Evolutionary conservation across 2,888 invertebrate species (phyloP).

Genomic region (Orthosia cruda): DNA sequence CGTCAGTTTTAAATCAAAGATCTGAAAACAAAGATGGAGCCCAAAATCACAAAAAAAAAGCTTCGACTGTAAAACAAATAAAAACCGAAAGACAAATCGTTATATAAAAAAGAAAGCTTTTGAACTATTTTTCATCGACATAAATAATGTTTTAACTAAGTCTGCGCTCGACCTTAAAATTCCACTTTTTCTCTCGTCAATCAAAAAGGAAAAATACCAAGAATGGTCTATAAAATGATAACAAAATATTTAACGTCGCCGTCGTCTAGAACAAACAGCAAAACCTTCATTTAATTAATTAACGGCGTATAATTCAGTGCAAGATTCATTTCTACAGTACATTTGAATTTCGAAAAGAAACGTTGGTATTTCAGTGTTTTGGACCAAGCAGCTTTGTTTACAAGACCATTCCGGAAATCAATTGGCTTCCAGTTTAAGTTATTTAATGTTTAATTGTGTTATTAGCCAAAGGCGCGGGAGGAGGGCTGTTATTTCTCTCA

Average conservation of each 20-base stretch:
- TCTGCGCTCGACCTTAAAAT: background rate
- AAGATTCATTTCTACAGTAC: conserved; percentile 34
- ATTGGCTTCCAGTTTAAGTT: conserved; percentile 60
- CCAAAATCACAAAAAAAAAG: no score
- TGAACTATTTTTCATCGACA: no score
- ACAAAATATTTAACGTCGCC: conserved; percentile 3
- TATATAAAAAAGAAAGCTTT: no score
- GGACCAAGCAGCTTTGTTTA: conserved; percentile 49
- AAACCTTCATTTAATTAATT: conserved; percentile 51
- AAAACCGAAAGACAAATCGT: no score
- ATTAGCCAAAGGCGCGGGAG: conserved; percentile 40
- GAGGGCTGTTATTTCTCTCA: conserved; percentile 22
- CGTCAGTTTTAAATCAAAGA: background rate
- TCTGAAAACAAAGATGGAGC: background rate
- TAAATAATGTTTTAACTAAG: background rate
- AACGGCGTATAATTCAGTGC: conserved; percentile 47
- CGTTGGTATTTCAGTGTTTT: conserved; percentile 30
- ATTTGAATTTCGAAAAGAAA: conserved; percentile 61
- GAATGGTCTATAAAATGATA: conserved; percentile 8
- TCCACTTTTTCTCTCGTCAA: background rate
- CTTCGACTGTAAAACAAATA: no score
- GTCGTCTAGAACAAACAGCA: conserved; percentile 12
- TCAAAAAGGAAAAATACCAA: background rate
- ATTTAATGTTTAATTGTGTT: conserved; percentile 55
- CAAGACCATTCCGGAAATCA: conserved; percentile 61